phyloP scores from a whole-genome alignment of 2,888 invertebrate genomes.

The Cephonodes hylas region DNA sequence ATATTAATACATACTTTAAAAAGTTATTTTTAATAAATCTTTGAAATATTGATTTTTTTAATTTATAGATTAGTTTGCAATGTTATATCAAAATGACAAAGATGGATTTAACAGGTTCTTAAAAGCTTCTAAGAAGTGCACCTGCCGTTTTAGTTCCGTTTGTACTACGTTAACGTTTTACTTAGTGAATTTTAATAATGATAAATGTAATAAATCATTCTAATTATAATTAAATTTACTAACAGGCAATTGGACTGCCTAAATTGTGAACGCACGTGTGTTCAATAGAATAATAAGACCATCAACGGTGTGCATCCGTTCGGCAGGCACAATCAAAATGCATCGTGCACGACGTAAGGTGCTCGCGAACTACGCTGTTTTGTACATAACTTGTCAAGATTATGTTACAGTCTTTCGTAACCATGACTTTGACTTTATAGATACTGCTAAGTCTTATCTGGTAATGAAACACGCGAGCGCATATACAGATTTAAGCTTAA shows the following conservation, averaged over 20 bases:
- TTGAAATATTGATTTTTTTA: background rate
- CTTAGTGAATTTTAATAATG: background rate
- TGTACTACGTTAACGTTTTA: background rate
- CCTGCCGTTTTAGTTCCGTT: background rate
- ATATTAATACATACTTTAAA: too few species aligned
- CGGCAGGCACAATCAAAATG: background rate
- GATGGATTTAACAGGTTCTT: background rate
- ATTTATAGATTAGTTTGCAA: background rate
- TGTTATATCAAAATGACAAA: background rate
- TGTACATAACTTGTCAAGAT: background rate
- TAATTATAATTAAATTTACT: background rate
- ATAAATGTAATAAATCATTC: background rate
- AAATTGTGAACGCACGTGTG: constrained; percentile 1
- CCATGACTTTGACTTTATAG: background rate
- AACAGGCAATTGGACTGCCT: background rate
- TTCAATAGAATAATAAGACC: constrained; percentile 7
- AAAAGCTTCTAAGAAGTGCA: background rate
- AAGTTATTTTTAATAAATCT: too few species aligned
- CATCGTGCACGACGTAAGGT: constrained; percentile 17
- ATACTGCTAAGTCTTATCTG: background rate
- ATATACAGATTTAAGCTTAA: too few species aligned
- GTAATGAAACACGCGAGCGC: background rate
- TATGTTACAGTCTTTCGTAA: background rate
- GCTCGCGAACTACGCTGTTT: background rate
- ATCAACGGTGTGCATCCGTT: constrained; percentile 5